Conservation (phyloP, 2,888 invertebrate species). For the Argyra leucocephala region DNA sequence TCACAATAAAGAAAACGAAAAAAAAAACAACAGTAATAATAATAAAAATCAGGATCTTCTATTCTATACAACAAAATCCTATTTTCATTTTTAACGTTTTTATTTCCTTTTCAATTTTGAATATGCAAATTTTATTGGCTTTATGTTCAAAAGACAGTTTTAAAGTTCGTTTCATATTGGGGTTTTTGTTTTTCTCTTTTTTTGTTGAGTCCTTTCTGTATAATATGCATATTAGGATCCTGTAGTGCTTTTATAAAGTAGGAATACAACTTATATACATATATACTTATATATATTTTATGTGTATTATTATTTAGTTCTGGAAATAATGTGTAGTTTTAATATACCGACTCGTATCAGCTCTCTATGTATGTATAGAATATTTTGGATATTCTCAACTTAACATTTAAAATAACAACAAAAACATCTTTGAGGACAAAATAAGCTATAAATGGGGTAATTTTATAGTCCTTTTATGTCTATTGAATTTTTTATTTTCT, state of each 20-base stretch:
- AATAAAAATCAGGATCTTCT: too few species aligned
- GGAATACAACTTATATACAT: too few species aligned
- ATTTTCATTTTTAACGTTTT: neutral
- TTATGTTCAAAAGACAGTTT: neutral
- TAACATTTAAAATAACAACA: neutral
- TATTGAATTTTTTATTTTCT: neutral
- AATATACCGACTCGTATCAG: too few species aligned
- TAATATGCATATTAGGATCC: too few species aligned
- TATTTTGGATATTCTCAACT: neutral
- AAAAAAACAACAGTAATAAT: too few species aligned
- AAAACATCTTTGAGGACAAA: neutral
- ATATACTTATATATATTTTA: neutral
- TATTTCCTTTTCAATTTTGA: neutral
- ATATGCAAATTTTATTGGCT: slow-evolving; percentile 3
- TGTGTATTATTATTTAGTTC: neutral
- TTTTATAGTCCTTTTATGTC: neutral
- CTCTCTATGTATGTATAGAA: neutral
- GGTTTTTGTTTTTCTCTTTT: neutral
- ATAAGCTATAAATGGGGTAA: neutral
- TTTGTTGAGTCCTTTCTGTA: neutral
- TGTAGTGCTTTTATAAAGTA: too few species aligned
- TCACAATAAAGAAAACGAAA: too few species aligned
- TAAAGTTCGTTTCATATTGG: neutral
- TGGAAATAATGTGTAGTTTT: neutral
- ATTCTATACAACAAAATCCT: too few species aligned